phyloP scores from a whole-genome alignment of 2,113 vertebrate species.

The Aspidoscelis tigris region DNA sequence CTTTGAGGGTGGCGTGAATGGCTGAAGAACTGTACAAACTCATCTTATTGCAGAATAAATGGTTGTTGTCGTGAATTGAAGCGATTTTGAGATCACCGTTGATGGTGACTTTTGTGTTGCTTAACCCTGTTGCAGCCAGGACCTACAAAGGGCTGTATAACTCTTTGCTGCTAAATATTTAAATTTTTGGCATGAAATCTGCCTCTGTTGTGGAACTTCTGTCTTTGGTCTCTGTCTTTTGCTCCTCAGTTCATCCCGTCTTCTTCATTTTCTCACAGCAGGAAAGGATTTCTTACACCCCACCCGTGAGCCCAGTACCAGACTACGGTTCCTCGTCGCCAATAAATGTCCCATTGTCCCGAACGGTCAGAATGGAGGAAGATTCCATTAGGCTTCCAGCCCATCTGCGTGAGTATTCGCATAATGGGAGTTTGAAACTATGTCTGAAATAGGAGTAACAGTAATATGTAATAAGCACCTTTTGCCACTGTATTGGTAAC shows the following conservation, averaged over 20 bases:
- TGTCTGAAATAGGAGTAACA: neutral
- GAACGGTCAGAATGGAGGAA: conserved; percentile 92
- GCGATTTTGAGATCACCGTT: no score
- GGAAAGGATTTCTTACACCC: conserved; percentile 95
- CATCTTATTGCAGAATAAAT: no score
- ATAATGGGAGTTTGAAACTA: neutral
- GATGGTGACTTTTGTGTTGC: no score
- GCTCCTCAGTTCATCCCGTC: conserved; percentile 64
- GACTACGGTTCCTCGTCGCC: conserved; percentile 89
- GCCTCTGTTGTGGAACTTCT: neutral
- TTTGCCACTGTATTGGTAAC: no score
- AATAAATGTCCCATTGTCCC: conserved; percentile 90
- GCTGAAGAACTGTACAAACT: no score
- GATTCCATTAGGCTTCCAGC: conserved; percentile 90
- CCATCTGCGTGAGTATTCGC: conserved; percentile 91
- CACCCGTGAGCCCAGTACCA: conserved; percentile 90
- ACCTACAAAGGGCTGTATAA: no score
- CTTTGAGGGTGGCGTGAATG: no score
- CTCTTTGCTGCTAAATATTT: no score
- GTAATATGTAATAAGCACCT: no score
- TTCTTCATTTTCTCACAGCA: conserved; percentile 80
- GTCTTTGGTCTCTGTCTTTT: conserved; percentile 22
- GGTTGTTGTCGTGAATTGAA: no score
- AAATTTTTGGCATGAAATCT: neutral
- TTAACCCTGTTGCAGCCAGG: no score